phyloP scores from a whole-genome alignment of 1,140 invertebrate genomes.

The Drosophila sp. region DNA sequence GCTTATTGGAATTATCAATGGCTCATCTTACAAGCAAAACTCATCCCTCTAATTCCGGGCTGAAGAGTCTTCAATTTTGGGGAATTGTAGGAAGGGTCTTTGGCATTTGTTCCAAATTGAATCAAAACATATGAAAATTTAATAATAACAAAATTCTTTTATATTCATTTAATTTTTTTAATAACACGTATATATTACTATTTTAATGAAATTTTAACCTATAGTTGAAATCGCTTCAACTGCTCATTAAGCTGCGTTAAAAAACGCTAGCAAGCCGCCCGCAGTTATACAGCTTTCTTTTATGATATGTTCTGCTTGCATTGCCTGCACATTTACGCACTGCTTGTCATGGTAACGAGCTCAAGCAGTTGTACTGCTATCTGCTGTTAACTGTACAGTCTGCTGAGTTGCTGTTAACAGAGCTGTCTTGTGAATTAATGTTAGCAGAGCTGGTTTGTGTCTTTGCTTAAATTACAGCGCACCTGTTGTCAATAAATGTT shows the following conservation, averaged over 20 bases:
- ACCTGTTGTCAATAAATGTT: background rate
- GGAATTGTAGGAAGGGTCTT: background rate
- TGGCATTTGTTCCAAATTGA: background rate
- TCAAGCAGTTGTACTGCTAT: background rate
- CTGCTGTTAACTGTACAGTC: background rate
- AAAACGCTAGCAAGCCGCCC: slow-evolving; percentile 22
- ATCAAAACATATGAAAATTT: background rate
- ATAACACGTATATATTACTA: no score
- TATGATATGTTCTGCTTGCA: background rate
- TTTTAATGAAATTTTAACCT: no score
- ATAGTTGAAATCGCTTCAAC: background rate
- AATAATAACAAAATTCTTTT: no score
- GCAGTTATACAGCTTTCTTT: background rate
- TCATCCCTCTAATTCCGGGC: slow-evolving; percentile 13
- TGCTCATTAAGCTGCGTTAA: background rate
- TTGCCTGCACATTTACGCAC: background rate
- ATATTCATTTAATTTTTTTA: no score
- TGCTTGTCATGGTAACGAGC: background rate
- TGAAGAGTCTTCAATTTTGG: background rate
- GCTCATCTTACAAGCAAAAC: slow-evolving; percentile 32
- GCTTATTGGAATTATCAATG: slow-evolving; percentile 72
- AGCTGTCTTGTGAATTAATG: background rate
- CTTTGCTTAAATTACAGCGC: background rate
- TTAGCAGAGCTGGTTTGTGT: slow-evolving; percentile 8
- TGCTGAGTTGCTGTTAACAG: background rate